These are phyloP conservation scores for Andrena trimmerana DNA, from an alignment of 2,888 invertebrate species.

Conservation along the genomic window DNA sequence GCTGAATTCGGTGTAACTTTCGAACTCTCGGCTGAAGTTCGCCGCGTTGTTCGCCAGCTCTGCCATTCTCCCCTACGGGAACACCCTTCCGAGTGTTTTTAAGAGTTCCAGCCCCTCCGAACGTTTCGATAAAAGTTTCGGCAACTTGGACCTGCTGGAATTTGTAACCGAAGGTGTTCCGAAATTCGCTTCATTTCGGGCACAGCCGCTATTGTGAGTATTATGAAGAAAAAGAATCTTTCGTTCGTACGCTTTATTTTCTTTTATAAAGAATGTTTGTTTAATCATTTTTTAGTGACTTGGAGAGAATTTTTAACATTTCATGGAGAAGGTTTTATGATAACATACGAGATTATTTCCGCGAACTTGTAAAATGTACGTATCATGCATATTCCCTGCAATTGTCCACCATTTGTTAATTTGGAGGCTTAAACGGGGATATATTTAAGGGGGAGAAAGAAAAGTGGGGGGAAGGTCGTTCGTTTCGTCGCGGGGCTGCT, in stretches of 20 bases:
- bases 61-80: conserved; percentile 24
- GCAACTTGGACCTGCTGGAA: conserved; percentile 17
- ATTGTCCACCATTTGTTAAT: background rate
- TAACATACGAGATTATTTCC: background rate
- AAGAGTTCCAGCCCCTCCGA: conserved; percentile 37
- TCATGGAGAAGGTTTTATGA: background rate
- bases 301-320: background rate
- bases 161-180: conserved; percentile 31
- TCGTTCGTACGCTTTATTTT: background rate
- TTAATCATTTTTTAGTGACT: background rate
- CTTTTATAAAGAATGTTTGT: background rate
- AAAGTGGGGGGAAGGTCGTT: background rate
- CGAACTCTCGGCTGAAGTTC: conserved; percentile 59
- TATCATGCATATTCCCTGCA: background rate
- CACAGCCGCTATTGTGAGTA: conserved; percentile 25
- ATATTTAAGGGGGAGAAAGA: background rate
- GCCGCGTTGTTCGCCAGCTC: background rate
- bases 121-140: conserved; percentile 48
- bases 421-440: background rate
- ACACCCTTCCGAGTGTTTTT: conserved; percentile 55
- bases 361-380: background rate
- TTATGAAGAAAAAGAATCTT: conserved; percentile 22
- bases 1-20: conserved; percentile 66
- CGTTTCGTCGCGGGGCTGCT: background rate
- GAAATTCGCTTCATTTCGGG: conserved; percentile 18